A percentile compares a stretch with the other conserved stretches of the same genome.
phyloP scores from a whole-genome alignment of 2,888 invertebrate species.

The Andrena flavipes region DNA sequence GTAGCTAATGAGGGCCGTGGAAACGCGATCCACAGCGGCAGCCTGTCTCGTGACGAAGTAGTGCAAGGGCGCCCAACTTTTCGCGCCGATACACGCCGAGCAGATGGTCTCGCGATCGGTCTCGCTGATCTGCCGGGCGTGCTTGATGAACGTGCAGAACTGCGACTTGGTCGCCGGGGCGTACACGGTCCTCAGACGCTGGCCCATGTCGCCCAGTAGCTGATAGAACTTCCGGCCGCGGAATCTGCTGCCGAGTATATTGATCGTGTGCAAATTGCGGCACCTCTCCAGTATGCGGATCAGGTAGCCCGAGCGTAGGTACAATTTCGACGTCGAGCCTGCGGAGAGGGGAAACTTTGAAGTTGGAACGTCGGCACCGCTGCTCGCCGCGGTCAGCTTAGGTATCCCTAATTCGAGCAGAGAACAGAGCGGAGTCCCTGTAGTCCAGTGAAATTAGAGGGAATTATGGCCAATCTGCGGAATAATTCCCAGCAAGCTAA shows the following conservation, averaged over 20 bases:
- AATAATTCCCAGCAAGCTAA: too few species aligned
- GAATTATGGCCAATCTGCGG: too few species aligned
- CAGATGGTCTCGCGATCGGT: slow-evolving; percentile 66
- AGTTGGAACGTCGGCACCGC: neutral
- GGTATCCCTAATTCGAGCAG: neutral
- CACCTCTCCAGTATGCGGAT: slow-evolving; percentile 77
- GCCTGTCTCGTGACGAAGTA: slow-evolving; percentile 61
- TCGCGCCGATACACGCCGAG: slow-evolving; percentile 57
- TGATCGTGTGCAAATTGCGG: slow-evolving; percentile 75
- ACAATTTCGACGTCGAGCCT: slow-evolving; percentile 73
- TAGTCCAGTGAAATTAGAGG: neutral
- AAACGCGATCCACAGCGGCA: slow-evolving; percentile 39
- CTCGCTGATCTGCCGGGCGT: slow-evolving; percentile 69
- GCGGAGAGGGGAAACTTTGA: neutral
- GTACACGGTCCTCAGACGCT: slow-evolving; percentile 64
- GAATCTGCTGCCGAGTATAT: slow-evolving; percentile 71
- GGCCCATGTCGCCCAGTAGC: slow-evolving; percentile 72
- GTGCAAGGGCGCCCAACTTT: slow-evolving; percentile 72
- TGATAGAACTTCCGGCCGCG: slow-evolving; percentile 77
- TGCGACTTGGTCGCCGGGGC: slow-evolving; percentile 68
- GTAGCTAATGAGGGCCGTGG: slow-evolving; percentile 71
- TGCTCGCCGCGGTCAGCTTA: neutral
- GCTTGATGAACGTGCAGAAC: slow-evolving; percentile 72
- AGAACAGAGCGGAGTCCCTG: neutral
- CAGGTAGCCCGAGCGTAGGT: slow-evolving; percentile 73